Evolutionary conservation across 2,888 invertebrate genomes (phyloP).

Genomic region (Hoplodrina blanda): DNA sequence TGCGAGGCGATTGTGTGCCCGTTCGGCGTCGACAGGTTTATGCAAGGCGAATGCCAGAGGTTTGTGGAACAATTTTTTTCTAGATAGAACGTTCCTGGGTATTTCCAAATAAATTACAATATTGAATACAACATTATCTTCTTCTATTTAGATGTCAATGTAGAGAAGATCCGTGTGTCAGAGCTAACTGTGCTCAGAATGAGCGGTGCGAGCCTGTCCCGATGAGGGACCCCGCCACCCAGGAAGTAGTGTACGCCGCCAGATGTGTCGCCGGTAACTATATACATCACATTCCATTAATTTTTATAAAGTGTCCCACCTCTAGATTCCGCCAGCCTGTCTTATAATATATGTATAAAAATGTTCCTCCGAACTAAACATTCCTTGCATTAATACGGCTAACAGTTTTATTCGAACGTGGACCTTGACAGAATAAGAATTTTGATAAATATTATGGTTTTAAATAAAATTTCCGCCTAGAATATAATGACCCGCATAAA

Average conservation of each 20-base stretch:
- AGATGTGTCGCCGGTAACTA: slow-evolving; percentile 61
- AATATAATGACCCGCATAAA: too few relatives aligned
- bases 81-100: neutral
- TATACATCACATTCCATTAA: neutral
- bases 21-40: slow-evolving; percentile 91
- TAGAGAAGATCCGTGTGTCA: slow-evolving; percentile 92
- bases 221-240: slow-evolving; percentile 76
- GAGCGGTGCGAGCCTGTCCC: slow-evolving; percentile 93
- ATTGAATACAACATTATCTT: neutral
- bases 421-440: too few relatives aligned
- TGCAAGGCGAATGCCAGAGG: slow-evolving; percentile 77
- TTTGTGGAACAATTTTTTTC: slow-evolving; percentile 46
- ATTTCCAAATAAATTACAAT: neutral
- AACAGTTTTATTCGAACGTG: too few relatives aligned
- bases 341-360: neutral
- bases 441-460: too few relatives aligned
- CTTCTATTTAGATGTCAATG: slow-evolving; percentile 76
- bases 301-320: neutral
- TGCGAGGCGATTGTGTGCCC: slow-evolving; percentile 93
- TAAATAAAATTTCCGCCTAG: too few relatives aligned
- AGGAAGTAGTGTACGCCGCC: slow-evolving; percentile 82
- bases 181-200: slow-evolving; percentile 91
- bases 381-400: too few relatives aligned
- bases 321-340: neutral
- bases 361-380: neutral